Base-by-base conservation (phyloP, 2,888 invertebrate species). In the Deroplatys truncata region DNA sequence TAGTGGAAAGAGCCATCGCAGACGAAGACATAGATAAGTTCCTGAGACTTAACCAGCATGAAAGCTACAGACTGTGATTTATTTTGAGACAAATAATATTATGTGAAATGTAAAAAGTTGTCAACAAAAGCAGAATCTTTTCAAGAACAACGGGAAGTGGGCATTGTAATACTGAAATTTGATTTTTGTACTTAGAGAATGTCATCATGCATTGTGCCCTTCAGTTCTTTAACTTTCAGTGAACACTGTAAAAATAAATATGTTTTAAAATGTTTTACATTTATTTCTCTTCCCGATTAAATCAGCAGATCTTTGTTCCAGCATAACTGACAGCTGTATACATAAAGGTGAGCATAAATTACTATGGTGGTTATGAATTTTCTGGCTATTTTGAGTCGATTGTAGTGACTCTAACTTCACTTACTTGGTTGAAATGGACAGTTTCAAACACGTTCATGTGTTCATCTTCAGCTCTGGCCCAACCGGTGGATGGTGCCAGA, bases 21-120 rank as follows among this genome's bases (percentile, higher is more conserved):
- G 87, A 35, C 35, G 88, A 49, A 82, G 89, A 29, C 89, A 89
- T 89, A 86, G 86, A 84, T 89, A 86, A 89, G 43, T 25, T 86
- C 28, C 28, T 86, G 20, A 15, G 5, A 9, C 56, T 20, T 20
- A 1, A 72, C 5, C 20, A 20, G 0, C 56, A 72, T 72, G 56
- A 20, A 25, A 72, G 56, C 56, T 20, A 72, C 56, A 20, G 20
- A 72, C 56, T 72, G 56, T 72, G 56, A 72, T 20, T 72, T 72
- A 72, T 72, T 72, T 72, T 72, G 25, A 20, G 56, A 72, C 56
- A 20, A 20, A 72, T 72, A 72, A 56, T 56, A 16, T 16, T 16
- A 16, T 72, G 56, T 72, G 56, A 72, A 72, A 72, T 25, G 7
- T 72, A 16, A 72, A 72, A 72, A 72, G 7, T 72, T 20, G 20